Evolutionary conservation across 2,888 invertebrate species (phyloP).

Genomic region (Seira sanloemensis): DNA sequence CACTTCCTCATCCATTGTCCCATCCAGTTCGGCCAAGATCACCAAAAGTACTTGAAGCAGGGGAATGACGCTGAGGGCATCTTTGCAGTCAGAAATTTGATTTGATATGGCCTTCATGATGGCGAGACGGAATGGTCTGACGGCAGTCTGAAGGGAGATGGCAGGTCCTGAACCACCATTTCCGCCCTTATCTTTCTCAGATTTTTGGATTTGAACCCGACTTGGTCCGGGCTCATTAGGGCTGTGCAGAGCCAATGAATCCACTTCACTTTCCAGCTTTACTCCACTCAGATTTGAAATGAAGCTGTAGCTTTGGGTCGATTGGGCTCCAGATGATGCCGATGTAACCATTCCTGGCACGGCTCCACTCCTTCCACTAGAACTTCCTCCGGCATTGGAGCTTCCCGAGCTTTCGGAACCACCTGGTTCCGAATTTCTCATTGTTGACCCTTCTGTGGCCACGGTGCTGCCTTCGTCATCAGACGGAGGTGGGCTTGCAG

Average conservation of each 20-base stretch:
- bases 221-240: slow-evolving; percentile 21
- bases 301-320: slow-evolving; percentile 33
- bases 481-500: slow-evolving; percentile 82
- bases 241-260: not conserved
- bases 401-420: slow-evolving; percentile 73
- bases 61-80: slow-evolving; percentile 71
- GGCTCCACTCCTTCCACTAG: slow-evolving; percentile 59
- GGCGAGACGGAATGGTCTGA: slow-evolving; percentile 69
- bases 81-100: slow-evolving; percentile 63
- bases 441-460: slow-evolving; percentile 94
- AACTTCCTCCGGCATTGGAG: slow-evolving; percentile 72
- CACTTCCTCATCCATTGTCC: slow-evolving; percentile 69
- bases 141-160: slow-evolving; percentile 41
- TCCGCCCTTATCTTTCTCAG: slow-evolving; percentile 26
- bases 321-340: slow-evolving; percentile 35
- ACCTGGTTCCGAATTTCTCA: slow-evolving; percentile 76
- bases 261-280: slow-evolving; percentile 35
- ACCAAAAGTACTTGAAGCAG: slow-evolving; percentile 72
- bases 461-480: slow-evolving; percentile 97
- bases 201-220: slow-evolving; percentile 3
- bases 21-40: slow-evolving; percentile 72
- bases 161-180: slow-evolving; percentile 7
- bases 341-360: slow-evolving; percentile 42
- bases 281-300: slow-evolving; percentile 26
- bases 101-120: slow-evolving; percentile 71